Percentiles rank a stretch among this genome's conserved stretches.
Conservation (phyloP, 2,888 invertebrate species). For the Physocephala rufipes region DNA sequence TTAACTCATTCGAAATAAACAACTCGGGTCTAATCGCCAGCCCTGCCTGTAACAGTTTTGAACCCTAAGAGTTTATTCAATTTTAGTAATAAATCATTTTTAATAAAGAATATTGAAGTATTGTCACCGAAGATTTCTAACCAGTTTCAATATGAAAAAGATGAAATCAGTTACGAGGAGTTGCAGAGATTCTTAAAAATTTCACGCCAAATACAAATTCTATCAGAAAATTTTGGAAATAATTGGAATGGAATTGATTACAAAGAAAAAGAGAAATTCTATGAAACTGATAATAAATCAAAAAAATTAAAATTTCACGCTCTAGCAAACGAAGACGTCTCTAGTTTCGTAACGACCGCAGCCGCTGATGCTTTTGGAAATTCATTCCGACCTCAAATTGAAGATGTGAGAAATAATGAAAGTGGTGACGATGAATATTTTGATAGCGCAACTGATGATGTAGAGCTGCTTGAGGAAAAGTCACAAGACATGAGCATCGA, state of each 20-base stretch:
- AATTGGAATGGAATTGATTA: background rate
- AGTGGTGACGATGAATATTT: slow-evolving; percentile 60
- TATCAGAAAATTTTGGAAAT: background rate
- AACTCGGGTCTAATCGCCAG: no score
- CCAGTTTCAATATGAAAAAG: background rate
- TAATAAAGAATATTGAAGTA: slow-evolving; percentile 33
- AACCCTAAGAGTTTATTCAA: no score
- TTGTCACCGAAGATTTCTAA: slow-evolving; percentile 48
- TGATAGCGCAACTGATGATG: slow-evolving; percentile 44
- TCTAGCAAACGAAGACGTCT: background rate
- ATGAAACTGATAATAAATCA: background rate
- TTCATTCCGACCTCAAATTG: background rate
- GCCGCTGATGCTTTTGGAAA: background rate
- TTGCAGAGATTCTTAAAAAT: background rate
- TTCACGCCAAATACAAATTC: background rate
- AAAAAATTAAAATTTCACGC: background rate
- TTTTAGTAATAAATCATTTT: slow-evolving; percentile 36
- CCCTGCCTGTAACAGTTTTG: no score
- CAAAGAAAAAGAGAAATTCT: background rate
- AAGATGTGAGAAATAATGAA: background rate
- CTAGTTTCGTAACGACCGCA: no score
- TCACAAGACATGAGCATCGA: background rate
- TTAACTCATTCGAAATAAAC: no score
- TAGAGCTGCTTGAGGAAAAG: background rate
- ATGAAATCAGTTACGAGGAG: background rate